phyloP scores from a whole-genome alignment of 2,797 vertebrate species.

The Muraenolepis orangiensis region DNA sequence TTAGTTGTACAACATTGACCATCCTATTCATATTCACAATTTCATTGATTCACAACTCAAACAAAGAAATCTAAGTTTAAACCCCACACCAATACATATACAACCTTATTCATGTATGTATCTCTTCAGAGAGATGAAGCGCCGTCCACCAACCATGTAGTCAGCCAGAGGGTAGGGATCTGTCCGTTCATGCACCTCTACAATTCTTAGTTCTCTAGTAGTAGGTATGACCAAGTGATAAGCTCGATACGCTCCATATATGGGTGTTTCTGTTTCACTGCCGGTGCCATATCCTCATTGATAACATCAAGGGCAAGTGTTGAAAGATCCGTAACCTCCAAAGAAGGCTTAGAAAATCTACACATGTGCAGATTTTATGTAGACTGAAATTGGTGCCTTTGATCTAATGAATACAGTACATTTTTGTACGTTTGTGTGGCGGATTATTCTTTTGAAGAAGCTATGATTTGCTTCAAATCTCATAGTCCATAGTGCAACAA shows the following conservation, averaged over 20 bases:
- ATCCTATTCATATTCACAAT: too few species aligned
- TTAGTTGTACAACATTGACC: not conserved
- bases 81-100: too few species aligned
- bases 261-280: not conserved
- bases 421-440: conserved; percentile 4
- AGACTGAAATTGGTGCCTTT: conserved; percentile 2
- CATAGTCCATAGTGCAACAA: conserved; percentile 2
- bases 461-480: too few species aligned
- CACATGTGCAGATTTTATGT: not conserved
- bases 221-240: not conserved
- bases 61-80: too few species aligned
- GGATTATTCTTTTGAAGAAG: conserved; percentile 10
- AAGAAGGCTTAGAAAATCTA: not conserved
- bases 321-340: not conserved
- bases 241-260: not conserved
- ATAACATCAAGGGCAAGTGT: conserved; percentile 1
- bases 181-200: conserved; percentile 6
- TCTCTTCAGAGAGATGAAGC: too few species aligned
- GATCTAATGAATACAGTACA: not conserved
- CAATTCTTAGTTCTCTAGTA: not conserved
- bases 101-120: too few species aligned
- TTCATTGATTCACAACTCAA: too few species aligned
- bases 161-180: conserved; percentile 12
- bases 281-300: not conserved
- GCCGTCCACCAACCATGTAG: conserved; percentile 10